Conservation (phyloP, 2,113 vertebrate species). For the Synchiropus splendidus region DNA sequence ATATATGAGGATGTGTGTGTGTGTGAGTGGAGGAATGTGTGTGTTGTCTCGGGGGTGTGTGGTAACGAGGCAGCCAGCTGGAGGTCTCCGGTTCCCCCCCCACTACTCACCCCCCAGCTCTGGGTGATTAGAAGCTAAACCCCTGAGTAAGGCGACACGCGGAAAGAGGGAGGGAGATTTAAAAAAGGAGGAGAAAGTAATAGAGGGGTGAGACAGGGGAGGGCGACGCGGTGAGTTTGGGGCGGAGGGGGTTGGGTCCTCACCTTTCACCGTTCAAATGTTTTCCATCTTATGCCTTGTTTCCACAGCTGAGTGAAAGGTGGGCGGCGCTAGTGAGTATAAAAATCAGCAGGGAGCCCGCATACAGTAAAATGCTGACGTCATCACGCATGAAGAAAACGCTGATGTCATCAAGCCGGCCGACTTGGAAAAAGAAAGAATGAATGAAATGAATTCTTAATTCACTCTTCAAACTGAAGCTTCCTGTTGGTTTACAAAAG, state of each 20-base stretch:
- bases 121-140: conserved; percentile 59
- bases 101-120: conserved; percentile 45
- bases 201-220: conserved; percentile 9
- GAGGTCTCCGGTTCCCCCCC: conserved; percentile 52
- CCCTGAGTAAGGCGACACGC: conserved; percentile 50
- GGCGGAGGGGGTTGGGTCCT: conserved; percentile 2
- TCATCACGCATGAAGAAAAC: too few relatives aligned
- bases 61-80: conserved; percentile 62
- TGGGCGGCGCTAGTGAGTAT: too few relatives aligned
- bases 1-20: conserved; percentile 42
- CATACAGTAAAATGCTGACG: too few relatives aligned
- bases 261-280: conserved; percentile 51
- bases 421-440: too few relatives aligned
- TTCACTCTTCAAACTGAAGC: too few relatives aligned
- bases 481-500: too few relatives aligned
- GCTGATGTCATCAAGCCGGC: too few relatives aligned
- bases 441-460: too few relatives aligned
- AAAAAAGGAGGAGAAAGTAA: neutral
- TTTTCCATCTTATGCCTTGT: conserved; percentile 49
- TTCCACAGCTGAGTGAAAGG: conserved; percentile 29
- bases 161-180: conserved; percentile 2
- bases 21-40: conserved; percentile 13
- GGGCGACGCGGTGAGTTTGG: conserved; percentile 20
- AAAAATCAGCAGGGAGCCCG: too few relatives aligned
- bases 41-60: conserved; percentile 36